A percentile compares a stretch with the other conserved stretches of the same genome.
These are phyloP conservation scores for Hyphantria cunea DNA, from an alignment of 1,140 invertebrate genomes.

Conservation along the genomic window DNA sequence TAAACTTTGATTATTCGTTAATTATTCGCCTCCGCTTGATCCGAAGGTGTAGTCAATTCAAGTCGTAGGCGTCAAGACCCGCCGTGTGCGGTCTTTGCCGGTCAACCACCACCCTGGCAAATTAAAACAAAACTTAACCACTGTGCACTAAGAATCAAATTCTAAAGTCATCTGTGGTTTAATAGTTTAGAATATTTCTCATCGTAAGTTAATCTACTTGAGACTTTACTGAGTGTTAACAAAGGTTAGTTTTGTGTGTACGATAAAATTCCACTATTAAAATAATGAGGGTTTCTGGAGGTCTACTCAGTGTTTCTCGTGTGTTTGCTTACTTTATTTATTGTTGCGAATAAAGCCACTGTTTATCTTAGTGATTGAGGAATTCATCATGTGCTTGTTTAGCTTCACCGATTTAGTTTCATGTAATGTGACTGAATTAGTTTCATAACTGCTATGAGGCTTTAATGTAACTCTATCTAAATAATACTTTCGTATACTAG, in stretches of 20 bases:
- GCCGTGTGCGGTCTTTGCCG: slow-evolving; percentile 61
- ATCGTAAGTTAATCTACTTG: slow-evolving; percentile 20
- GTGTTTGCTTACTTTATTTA: slow-evolving; percentile 69
- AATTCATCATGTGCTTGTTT: slow-evolving; percentile 40
- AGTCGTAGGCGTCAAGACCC: slow-evolving; percentile 51
- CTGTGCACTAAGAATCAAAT: slow-evolving; percentile 34
- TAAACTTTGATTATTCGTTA: slow-evolving; percentile 42
- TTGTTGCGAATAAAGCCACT: slow-evolving; percentile 69
- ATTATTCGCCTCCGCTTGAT: slow-evolving; percentile 46
- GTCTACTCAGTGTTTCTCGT: slow-evolving; percentile 73
- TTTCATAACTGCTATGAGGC: too few species aligned
- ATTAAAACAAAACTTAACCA: slow-evolving; percentile 33
- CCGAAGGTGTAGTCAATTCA: slow-evolving; percentile 35
- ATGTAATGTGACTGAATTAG: slow-evolving; percentile 3
- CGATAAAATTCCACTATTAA: slow-evolving; percentile 62
- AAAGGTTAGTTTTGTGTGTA: slow-evolving; percentile 43
- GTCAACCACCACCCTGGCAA: slow-evolving; percentile 50
- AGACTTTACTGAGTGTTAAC: slow-evolving; percentile 28
- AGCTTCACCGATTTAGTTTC: slow-evolving; percentile 19
- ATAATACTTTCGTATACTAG: too few species aligned
- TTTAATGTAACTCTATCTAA: too few species aligned
- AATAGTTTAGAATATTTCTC: slow-evolving; percentile 45
- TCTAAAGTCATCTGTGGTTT: slow-evolving; percentile 24
- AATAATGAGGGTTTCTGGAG: slow-evolving; percentile 72
- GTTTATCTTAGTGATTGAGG: slow-evolving; percentile 51